phyloP scores from a whole-genome alignment of 2,113 vertebrate species.

The Zapus hudsonius region DNA sequence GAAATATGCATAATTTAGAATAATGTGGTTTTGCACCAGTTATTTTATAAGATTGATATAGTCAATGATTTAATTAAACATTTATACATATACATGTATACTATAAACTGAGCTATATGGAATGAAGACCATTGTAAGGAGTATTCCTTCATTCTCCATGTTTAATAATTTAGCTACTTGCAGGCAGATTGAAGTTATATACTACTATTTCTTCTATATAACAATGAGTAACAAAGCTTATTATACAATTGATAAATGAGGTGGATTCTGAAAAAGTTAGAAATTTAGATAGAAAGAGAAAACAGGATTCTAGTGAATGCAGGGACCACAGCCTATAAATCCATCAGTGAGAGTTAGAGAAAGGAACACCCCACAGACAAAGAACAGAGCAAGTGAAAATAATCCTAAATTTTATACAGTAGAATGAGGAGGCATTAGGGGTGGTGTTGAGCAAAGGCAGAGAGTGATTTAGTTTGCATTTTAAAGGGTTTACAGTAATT shows the following conservation, averaged over 20 bases:
- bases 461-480: background rate
- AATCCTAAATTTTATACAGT: background rate
- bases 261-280: constrained; percentile 10
- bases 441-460: background rate
- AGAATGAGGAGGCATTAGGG: background rate
- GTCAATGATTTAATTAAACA: constrained; percentile 5
- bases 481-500: background rate
- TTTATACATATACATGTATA: background rate
- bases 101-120: background rate
- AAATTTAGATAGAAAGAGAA: background rate
- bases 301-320: background rate
- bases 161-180: background rate
- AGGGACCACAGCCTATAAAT: background rate
- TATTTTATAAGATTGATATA: constrained; percentile 29
- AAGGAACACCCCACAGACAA: background rate
- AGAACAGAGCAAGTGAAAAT: background rate
- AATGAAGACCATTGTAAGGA: background rate
- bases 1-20: background rate
- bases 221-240: background rate
- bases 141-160: background rate
- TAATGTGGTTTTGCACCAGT: background rate
- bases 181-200: constrained; percentile 1
- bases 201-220: background rate
- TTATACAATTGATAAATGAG: constrained; percentile 20
- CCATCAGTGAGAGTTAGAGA: background rate